Base-by-base conservation (phyloP, 2,113 vertebrate species). In the Xerus inauris region DNA sequence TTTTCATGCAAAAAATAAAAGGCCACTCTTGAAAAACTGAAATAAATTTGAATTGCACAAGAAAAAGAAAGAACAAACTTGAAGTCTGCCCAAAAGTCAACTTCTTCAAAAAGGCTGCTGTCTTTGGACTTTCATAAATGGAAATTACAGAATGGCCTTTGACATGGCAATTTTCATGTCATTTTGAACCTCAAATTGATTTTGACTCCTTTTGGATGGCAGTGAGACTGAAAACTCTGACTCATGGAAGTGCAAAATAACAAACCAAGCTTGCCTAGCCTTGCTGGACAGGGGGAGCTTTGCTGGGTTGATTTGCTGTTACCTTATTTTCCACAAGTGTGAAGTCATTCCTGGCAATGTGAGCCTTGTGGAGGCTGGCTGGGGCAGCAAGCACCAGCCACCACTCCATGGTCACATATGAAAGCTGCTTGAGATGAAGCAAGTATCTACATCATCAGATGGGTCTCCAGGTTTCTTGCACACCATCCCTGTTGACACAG, bases 111-210 rank as follows among this genome's bases (percentile, higher is more conserved):
- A 73, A 82, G 77, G 22, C 89, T 64, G 73, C 3, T 6, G 54
- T 76, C 22, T 30, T 35, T 80, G 64, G 54, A 42, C 12, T 54
- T 83, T 87, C 71, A 71, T 83, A 89, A 59, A 87, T 40, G 71
- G 75, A 84, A 95, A 59, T 47, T 96, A 32, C 87, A 77, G 67
- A 91, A 76, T 69, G 62, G 94, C 89, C 89, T 97, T 51, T 69
- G 95, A 95, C 86, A 42, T 0, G 9, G 95, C 64, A 64, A 80
- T 94, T 96, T 89, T 64, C 96, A 85, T 6, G 0, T 94, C 76
- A 10, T 42, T 82, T 89, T 59, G 86, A 79, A 92, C 16, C 9
- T 82, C 75, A 51, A 17, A 86, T 87, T 93, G 95, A 82, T 82
- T 94, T 57, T 79, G 69, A 71, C 94, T 85, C 57, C 77, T 71